Conservation (phyloP, 2,888 invertebrate species). For the Andrena bicolor region DNA sequence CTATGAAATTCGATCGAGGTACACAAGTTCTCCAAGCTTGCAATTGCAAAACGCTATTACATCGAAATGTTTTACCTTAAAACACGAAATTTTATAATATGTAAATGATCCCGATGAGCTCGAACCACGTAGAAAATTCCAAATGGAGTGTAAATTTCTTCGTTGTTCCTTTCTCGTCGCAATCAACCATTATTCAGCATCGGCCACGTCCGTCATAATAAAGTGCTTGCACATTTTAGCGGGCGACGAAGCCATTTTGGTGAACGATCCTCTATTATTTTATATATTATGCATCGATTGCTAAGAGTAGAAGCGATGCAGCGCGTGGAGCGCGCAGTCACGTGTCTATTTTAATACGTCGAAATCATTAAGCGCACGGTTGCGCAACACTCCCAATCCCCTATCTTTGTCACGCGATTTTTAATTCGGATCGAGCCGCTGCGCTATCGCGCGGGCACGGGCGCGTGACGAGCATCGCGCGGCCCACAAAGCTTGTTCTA, state of each 20-base stretch:
- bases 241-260: not conserved
- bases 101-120: no score
- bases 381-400: conserved; percentile 53
- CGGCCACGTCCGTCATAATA: no score
- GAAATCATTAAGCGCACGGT: conserved; percentile 54
- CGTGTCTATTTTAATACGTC: conserved; percentile 14
- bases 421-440: conserved; percentile 54
- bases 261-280: not conserved
- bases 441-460: conserved; percentile 55
- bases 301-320: not conserved
- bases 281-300: not conserved
- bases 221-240: not conserved
- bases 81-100: no score
- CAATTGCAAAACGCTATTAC: no score
- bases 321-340: not conserved
- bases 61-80: no score
- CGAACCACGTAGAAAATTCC: no score
- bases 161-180: no score
- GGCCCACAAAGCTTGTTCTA: conserved; percentile 33
- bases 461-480: conserved; percentile 52
- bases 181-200: no score
- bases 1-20: no score
- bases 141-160: no score
- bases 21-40: no score
- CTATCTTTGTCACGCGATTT: conserved; percentile 61